Evolutionary conservation across 2,113 vertebrate genomes (phyloP), one percentile per base, ranked within the genome.

Genomic region (Trichomycterus rosablanca): DNA sequence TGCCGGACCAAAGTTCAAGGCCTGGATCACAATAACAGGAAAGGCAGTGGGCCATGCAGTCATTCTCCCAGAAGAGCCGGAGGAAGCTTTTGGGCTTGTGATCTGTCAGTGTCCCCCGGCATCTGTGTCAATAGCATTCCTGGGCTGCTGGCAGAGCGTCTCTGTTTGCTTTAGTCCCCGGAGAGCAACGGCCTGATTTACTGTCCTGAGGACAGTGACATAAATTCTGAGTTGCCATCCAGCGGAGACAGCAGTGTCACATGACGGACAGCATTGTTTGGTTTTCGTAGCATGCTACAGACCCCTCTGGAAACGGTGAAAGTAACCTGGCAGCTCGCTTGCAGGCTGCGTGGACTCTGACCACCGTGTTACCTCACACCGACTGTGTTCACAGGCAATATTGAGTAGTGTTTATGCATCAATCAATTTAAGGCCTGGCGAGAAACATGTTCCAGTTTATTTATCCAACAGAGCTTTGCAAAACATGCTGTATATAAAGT

Each of bases 81-180:
- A 58, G 45, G 37, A 72, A 70, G 64, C n/a, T 61, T 72, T 80
- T 72, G 76, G 69, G 73, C 68, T 76, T 79, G 76, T 62, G 61
- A 79, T 81, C 72, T 71, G 72, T 79, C 77, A 75, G 72, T 76
- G 75, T 78, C 74, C 44, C 68, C 67, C 72, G 68, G 78, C 82
- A 84, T 86, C 83, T 87, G 81, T 84, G 80, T 85, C 84, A 87
- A 86, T 82, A 87, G 78, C 78, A 85, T 85, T 84, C 80, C 83
- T 69, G 74, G 53, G 37, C 66, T 82, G 80, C 84, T 78, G 81
- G 83, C 83, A 73, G 80, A 86, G 76, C 6, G 48, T 74, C 20
- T 23, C 76, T 80, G 80, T 86, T 84, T 83, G 72, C 70, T 80
- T 82, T 80, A 78, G 76, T 76, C 74, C 62, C 74, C 73, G 63